Evolutionary conservation across 2,888 invertebrate genomes (phyloP).

Genomic region (Abrostola triplasia): DNA sequence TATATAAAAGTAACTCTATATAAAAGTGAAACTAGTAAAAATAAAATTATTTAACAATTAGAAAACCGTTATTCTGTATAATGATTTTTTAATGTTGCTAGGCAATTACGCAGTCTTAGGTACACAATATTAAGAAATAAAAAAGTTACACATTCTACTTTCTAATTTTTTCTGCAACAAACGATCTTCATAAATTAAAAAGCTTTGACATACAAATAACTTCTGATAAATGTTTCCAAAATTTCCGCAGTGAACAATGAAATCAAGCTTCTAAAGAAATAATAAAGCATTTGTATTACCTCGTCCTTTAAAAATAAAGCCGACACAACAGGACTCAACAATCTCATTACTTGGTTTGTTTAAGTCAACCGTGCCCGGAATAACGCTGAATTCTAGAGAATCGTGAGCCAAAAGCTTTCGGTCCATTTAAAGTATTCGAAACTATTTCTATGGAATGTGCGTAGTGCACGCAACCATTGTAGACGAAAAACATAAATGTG

Average conservation of each 20-base stretch:
- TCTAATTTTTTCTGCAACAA: too few relatives aligned
- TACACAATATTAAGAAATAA: too few relatives aligned
- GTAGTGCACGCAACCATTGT: neutral
- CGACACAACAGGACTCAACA: neutral
- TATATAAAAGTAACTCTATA: too few relatives aligned
- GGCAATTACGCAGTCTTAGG: too few relatives aligned
- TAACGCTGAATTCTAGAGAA: neutral
- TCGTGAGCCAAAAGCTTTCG: conserved; percentile 3
- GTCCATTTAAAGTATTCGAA: conserved; percentile 1
- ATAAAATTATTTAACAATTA: too few relatives aligned
- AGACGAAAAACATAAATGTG: neutral
- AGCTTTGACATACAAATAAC: too few relatives aligned
- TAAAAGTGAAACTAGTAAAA: too few relatives aligned
- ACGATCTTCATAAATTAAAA: too few relatives aligned
- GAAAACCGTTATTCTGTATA: too few relatives aligned
- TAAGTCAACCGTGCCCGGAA: neutral
- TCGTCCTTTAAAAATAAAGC: neutral
- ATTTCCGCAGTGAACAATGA: neutral
- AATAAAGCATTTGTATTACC: neutral
- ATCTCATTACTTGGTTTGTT: neutral
- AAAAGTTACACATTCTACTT: too few relatives aligned
- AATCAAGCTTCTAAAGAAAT: neutral
- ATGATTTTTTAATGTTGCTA: too few relatives aligned
- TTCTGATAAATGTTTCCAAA: neutral
- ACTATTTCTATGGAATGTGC: neutral